phyloP scores from a whole-genome alignment of 2,113 vertebrate genomes.

The human (Homo sapiens) region GRCh38 chr4:137026001-137026500 shows the following conservation, averaged over 20 bases:
- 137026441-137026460: not conserved
- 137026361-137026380: not conserved
- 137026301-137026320: not conserved
- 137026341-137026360: not conserved
- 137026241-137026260: not conserved
- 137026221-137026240: not conserved
- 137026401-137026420: not conserved
- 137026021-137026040: not conserved
- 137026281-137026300: not conserved
- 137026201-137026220: not conserved
- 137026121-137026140: not conserved
- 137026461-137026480: not conserved
- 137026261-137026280: not conserved
- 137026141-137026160: not conserved
- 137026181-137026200: not conserved
- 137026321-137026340: not conserved
- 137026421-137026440: not conserved
- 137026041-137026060: not conserved
- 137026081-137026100: not conserved
- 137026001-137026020: not conserved
- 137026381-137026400: not conserved
- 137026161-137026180: not conserved
- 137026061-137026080: not conserved
- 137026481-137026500: not conserved
- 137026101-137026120: not conserved